phyloP scores from a whole-genome alignment of 2,888 invertebrate species.

The Heteromurus nitidus region DNA sequence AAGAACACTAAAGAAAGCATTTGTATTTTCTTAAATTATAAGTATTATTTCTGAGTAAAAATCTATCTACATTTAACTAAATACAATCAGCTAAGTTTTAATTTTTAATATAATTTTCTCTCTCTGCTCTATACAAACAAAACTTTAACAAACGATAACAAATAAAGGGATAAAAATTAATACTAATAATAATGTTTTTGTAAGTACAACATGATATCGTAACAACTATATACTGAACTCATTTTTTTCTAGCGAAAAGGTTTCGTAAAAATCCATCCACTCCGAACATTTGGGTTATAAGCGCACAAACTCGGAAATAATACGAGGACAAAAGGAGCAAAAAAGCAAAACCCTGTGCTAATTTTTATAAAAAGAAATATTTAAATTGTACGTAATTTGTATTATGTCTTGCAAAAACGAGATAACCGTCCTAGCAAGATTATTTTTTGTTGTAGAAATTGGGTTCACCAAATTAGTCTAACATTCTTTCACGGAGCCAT shows the following conservation, averaged over 20 bases:
- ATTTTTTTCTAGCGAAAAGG: too few relatives aligned
- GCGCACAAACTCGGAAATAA: too few relatives aligned
- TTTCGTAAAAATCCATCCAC: too few relatives aligned
- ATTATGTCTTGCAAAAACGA: slow-evolving; percentile 20
- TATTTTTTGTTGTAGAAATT: too few relatives aligned
- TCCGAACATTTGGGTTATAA: too few relatives aligned
- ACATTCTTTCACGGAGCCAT: too few relatives aligned
- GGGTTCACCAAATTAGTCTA: too few relatives aligned
- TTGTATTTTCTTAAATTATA: slow-evolving; percentile 7
- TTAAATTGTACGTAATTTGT: background rate
- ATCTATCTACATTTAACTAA: slow-evolving; percentile 12
- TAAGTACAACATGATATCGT: background rate
- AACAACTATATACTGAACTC: background rate
- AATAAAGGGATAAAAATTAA: background rate
- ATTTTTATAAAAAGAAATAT: too few relatives aligned
- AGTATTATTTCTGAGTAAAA: background rate
- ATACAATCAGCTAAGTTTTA: background rate
- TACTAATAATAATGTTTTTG: background rate
- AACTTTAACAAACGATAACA: background rate
- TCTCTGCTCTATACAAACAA: slow-evolving; percentile 3
- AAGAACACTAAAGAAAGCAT: slow-evolving; percentile 32
- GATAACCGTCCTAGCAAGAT: slow-evolving; percentile 11
- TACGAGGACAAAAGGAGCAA: too few relatives aligned
- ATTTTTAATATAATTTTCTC: background rate
- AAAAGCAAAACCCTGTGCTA: too few relatives aligned